phyloP scores from a whole-genome alignment of 1,140 invertebrate species.

The Aethina tumida region DNA sequence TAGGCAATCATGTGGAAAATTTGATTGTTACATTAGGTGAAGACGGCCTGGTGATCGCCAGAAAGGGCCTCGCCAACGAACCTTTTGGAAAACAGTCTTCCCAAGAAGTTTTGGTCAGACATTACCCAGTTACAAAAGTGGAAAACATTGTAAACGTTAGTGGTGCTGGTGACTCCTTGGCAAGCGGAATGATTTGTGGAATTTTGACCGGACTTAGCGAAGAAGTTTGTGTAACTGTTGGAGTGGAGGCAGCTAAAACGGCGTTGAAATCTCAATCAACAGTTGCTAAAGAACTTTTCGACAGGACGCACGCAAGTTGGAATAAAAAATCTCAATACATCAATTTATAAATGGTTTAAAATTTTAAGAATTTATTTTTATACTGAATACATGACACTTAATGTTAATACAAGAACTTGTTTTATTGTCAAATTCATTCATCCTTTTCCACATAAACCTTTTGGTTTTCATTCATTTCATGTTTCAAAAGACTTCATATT shows the following conservation, averaged over 20 bases:
- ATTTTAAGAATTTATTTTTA: no score
- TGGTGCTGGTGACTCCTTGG: constrained; percentile 55
- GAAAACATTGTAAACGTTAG: constrained; percentile 47
- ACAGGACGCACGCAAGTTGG: constrained; percentile 6
- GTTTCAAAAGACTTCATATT: no score
- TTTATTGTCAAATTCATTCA: no score
- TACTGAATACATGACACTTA: no score
- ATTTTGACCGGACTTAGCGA: constrained; percentile 38
- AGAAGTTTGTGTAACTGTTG: constrained; percentile 41
- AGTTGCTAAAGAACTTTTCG: constrained; percentile 18
- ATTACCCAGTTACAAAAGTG: constrained; percentile 39
- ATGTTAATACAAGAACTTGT: no score
- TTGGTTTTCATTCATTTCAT: no score
- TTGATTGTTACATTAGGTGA: constrained; percentile 48
- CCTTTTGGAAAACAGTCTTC: constrained; percentile 14
- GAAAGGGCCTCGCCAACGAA: constrained; percentile 22
- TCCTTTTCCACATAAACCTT: no score
- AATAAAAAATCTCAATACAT: no score
- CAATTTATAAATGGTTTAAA: no score
- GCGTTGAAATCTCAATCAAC: constrained; percentile 35
- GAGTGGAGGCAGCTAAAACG: constrained; percentile 42
- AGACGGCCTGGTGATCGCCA: constrained; percentile 42
- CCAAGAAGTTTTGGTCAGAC: constrained; percentile 24
- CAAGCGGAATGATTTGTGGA: constrained; percentile 47
- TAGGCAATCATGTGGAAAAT: constrained; percentile 36